Percentiles rank a stretch among this genome's conserved stretches.
These are phyloP conservation scores for Podarcis cretensis DNA, from an alignment of 2,113 vertebrate species.

Conservation along the genomic window DNA sequence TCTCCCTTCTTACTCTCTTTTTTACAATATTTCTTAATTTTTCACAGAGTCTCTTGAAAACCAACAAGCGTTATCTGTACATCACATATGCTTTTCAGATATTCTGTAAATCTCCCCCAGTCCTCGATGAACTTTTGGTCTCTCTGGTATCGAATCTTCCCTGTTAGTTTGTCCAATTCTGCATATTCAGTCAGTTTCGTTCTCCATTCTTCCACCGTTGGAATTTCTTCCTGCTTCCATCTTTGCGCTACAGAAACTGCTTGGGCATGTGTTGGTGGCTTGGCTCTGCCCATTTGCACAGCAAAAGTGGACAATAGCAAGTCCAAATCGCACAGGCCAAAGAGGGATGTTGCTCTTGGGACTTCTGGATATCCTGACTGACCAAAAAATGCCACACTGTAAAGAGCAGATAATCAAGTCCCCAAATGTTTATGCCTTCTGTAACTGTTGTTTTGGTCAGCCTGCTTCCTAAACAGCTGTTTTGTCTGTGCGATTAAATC, in stretches of 20 bases:
- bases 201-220: too few species aligned
- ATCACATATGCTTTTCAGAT: too few species aligned
- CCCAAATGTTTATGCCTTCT: conserved; percentile 56
- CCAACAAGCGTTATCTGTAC: too few species aligned
- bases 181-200: too few species aligned
- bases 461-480: conserved; percentile 65
- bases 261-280: neutral
- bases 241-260: neutral
- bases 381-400: conserved; percentile 65
- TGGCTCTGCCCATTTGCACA: neutral
- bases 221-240: too few species aligned
- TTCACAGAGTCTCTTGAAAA: too few species aligned
- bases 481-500: conserved; percentile 71
- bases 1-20: too few species aligned
- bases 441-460: conserved; percentile 46
- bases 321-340: neutral
- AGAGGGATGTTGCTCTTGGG: neutral
- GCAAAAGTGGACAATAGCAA: neutral
- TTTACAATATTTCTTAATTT: too few species aligned
- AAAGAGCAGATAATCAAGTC: conserved; percentile 19
- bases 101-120: too few species aligned
- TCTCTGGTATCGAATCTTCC: too few species aligned
- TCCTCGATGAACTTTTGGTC: too few species aligned
- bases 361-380: conserved; percentile 36
- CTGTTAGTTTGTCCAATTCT: too few species aligned